phyloP scores from a whole-genome alignment of 2,797 vertebrate species.

The Onychomys arenicola region DNA sequence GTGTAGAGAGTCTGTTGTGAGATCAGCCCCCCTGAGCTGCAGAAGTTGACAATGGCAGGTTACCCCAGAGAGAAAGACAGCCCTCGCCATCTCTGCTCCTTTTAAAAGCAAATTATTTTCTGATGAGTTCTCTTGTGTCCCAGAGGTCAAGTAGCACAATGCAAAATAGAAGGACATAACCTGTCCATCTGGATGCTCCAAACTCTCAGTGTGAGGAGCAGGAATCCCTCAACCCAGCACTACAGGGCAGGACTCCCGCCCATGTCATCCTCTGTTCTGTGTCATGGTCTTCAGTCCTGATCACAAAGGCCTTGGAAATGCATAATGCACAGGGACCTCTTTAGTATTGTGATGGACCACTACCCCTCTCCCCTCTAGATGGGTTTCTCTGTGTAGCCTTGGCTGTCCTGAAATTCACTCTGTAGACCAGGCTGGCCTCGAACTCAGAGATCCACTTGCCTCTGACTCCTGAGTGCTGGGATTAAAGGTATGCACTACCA shows the following conservation, averaged over 20 bases:
- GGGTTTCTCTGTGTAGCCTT: too few relatives aligned
- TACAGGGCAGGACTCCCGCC: neutral
- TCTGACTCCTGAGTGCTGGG: too few relatives aligned
- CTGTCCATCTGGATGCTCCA: neutral
- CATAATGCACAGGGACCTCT: neutral
- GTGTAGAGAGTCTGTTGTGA: neutral
- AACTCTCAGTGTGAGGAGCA: neutral
- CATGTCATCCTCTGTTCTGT: neutral
- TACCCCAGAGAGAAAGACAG: neutral
- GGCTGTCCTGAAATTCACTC: too few relatives aligned
- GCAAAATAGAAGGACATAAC: neutral
- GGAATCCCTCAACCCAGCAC: neutral
- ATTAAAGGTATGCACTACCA: too few relatives aligned
- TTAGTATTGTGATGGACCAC: neutral
- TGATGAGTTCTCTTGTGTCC: neutral
- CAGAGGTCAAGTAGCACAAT: neutral
- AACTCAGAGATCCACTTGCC: too few relatives aligned
- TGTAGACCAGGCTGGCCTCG: too few relatives aligned
- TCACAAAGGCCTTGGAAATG: neutral
- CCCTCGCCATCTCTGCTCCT: neutral
- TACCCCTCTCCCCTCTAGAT: neutral
- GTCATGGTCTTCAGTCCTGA: neutral
- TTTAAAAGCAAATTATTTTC: slow-evolving; percentile 56
- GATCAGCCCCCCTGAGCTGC: neutral
- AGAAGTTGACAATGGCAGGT: neutral